Conservation (phyloP, 2,888 invertebrate genomes). For the Taphrorychus bicolor region DNA sequence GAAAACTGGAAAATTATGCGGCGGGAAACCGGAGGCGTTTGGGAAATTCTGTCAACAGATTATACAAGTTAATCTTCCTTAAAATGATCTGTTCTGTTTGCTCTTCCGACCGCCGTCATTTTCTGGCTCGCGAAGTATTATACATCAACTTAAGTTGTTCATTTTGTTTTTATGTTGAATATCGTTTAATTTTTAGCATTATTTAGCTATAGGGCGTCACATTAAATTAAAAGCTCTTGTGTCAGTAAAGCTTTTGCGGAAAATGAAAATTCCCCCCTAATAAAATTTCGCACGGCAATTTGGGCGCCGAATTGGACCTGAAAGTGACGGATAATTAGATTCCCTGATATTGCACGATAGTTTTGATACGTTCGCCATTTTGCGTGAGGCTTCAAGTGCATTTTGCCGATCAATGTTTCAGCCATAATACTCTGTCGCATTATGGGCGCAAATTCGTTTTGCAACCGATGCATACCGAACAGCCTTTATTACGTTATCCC, state of each 20-base stretch:
- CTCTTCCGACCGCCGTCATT: conserved; percentile 1
- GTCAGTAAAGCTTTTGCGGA: conserved; percentile 7
- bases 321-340: conserved; percentile 46
- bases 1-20: conserved; percentile 45
- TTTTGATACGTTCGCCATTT: conserved; percentile 46
- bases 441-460: conserved; percentile 36
- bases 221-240: conserved; percentile 6
- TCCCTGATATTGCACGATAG: conserved; percentile 46
- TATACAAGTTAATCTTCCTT: conserved; percentile 58
- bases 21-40: conserved; percentile 47
- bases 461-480: conserved; percentile 15
- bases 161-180: background rate
- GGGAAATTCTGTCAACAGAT: conserved; percentile 58
- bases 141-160: too few relatives aligned
- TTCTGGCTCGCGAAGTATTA: background rate
- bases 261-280: conserved; percentile 17
- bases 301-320: conserved; percentile 32
- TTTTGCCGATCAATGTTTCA: conserved; percentile 45
- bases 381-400: conserved; percentile 43
- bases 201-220: background rate
- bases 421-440: conserved; percentile 39
- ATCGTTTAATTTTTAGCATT: background rate
- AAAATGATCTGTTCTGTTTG: conserved; percentile 57
- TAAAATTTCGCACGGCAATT: conserved; percentile 18
- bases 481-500: conserved; percentile 1